phyloP scores from a whole-genome alignment of 37 sponge, comb jelly and placozoan species.

The Oscarella lobularis region DNA sequence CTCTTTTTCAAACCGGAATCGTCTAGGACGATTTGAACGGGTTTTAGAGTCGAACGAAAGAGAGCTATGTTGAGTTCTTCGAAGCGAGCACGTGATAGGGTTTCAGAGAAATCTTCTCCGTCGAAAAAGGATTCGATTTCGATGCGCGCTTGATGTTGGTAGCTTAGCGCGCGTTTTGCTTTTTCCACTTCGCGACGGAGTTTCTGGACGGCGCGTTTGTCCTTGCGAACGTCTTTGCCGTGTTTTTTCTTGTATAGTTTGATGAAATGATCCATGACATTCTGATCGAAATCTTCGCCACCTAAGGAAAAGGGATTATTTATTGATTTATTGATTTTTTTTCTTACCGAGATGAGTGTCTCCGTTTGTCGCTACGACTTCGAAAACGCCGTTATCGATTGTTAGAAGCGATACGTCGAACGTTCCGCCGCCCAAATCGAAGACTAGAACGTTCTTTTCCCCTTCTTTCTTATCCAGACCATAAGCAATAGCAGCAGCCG shows the following conservation, averaged over 20 bases:
- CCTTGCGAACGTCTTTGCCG: slow-evolving; percentile 82
- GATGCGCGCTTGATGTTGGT: slow-evolving; percentile 84
- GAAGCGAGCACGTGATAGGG: slow-evolving; percentile 94
- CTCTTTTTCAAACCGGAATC: slow-evolving; percentile 75
- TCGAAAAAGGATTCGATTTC: slow-evolving; percentile 95
- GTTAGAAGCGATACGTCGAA: slow-evolving; percentile 97
- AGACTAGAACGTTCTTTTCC: slow-evolving; percentile 96
- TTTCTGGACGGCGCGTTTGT: slow-evolving; percentile 98
- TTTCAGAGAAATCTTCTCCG: slow-evolving; percentile 99
- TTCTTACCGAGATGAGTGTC: slow-evolving; percentile 98
- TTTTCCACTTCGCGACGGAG: slow-evolving; percentile 97
- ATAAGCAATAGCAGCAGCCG: slow-evolving; percentile 99
- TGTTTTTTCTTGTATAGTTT: slow-evolving; percentile 99
- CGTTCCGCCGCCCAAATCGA: slow-evolving; percentile 97
- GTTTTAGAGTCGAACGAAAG: slow-evolving; percentile 89
- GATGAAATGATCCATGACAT: slow-evolving; percentile 99
- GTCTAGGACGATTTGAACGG: slow-evolving; percentile 83
- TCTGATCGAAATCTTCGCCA: slow-evolving; percentile 98
- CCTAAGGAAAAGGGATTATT: slow-evolving; percentile 42
- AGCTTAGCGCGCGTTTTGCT: slow-evolving; percentile 91
- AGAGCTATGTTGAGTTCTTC: slow-evolving; percentile 98
- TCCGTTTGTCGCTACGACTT: slow-evolving; percentile 97
- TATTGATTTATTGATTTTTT: background rate
- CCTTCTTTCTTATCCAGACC: slow-evolving; percentile 97
- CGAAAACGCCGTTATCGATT: slow-evolving; percentile 98